Conservation (phyloP, 2,888 invertebrate genomes). For the Hirtodrosophila trivittata region DNA sequence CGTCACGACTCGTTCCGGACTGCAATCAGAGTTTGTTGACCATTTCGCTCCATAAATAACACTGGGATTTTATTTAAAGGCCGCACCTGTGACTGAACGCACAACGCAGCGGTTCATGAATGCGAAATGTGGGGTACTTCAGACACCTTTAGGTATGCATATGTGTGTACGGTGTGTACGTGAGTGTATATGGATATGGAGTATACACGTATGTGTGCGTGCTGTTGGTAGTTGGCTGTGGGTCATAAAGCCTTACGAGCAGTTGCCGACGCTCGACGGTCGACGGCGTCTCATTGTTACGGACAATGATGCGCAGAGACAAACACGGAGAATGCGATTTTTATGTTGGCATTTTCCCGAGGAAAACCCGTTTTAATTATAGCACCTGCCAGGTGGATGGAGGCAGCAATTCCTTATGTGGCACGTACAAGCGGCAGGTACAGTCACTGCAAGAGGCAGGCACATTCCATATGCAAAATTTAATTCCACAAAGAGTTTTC, state of each 20-base stretch:
- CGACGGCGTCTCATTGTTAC: slow-evolving; percentile 57
- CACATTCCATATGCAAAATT: slow-evolving; percentile 70
- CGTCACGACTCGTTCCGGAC: slow-evolving; percentile 24
- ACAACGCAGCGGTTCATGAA: slow-evolving; percentile 48
- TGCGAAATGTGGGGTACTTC: slow-evolving; percentile 33
- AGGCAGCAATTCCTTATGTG: slow-evolving; percentile 12
- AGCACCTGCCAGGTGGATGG: slow-evolving; percentile 44
- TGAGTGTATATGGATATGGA: no score
- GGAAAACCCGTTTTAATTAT: slow-evolving; percentile 64
- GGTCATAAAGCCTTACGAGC: slow-evolving; percentile 63
- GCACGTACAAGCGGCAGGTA: slow-evolving; percentile 32
- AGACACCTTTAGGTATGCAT: slow-evolving; percentile 20
- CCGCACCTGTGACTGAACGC: slow-evolving; percentile 55
- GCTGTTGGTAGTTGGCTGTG: slow-evolving; percentile 12
- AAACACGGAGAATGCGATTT: slow-evolving; percentile 45
- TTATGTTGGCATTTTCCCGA: slow-evolving; percentile 43
- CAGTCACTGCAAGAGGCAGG: slow-evolving; percentile 47
- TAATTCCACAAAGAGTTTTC: slow-evolving; percentile 62
- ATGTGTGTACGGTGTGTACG: slow-evolving; percentile 6
- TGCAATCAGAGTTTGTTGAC: slow-evolving; percentile 66
- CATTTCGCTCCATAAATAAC: slow-evolving; percentile 68
- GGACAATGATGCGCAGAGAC: slow-evolving; percentile 60
- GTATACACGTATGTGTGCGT: no score
- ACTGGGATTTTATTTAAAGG: slow-evolving; percentile 69
- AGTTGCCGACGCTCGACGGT: slow-evolving; percentile 22